Conservation (phyloP, 2,113 vertebrate genomes). For the Podocnemis expansa region DNA sequence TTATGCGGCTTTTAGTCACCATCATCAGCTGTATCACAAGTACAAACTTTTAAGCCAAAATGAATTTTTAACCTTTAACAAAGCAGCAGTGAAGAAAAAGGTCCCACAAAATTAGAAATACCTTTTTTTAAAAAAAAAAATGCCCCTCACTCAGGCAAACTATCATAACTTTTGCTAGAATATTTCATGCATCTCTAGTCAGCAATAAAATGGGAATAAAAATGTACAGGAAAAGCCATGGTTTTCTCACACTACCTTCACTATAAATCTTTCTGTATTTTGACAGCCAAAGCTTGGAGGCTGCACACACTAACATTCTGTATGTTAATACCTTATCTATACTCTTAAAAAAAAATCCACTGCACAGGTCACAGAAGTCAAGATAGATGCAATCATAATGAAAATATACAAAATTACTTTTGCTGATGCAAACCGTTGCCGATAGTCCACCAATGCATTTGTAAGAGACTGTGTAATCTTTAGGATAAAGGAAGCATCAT, state of each 20-base stretch:
- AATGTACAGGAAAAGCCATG: background rate
- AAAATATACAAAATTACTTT: slow-evolving; percentile 38
- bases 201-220: background rate
- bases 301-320: background rate
- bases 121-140: background rate
- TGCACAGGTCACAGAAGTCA: background rate
- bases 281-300: background rate
- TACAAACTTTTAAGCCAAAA: background rate
- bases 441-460: slow-evolving; percentile 59
- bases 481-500: slow-evolving; percentile 70
- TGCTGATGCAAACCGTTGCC: slow-evolving; percentile 26
- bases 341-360: background rate
- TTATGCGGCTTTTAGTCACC: background rate
- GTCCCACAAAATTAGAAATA: background rate
- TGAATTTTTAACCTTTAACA: background rate
- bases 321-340: background rate
- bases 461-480: slow-evolving; percentile 68
- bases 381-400: background rate
- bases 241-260: background rate
- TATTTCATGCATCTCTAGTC: background rate
- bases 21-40: background rate
- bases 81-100: background rate
- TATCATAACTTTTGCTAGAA: background rate
- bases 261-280: background rate
- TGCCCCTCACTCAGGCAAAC: background rate